phyloP scores from a whole-genome alignment of 1,140 invertebrate genomes.

The Aphelenchoides fujianensis region DNA sequence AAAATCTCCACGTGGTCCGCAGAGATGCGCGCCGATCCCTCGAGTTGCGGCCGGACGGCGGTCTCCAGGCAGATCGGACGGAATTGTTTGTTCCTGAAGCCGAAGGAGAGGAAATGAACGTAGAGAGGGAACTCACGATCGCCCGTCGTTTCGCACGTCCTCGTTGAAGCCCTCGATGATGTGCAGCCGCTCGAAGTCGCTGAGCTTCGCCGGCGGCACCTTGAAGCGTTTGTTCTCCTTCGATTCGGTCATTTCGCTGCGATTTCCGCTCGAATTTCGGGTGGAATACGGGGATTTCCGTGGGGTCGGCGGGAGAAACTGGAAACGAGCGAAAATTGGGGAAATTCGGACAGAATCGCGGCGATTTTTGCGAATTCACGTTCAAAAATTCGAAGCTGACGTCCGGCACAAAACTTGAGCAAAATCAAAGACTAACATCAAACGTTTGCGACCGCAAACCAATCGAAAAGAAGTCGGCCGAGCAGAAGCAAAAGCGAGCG shows the following conservation, averaged over 20 bases:
- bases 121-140: background rate
- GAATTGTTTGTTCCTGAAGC: slow-evolving; percentile 5
- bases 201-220: background rate
- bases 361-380: no score
- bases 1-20: slow-evolving; percentile 9
- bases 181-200: slow-evolving; percentile 14
- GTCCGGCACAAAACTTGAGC: no score
- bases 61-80: slow-evolving; percentile 14
- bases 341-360: no score
- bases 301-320: no score
- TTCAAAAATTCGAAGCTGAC: no score
- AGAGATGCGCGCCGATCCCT: slow-evolving; percentile 6
- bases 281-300: no score
- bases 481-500: no score
- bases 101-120: background rate
- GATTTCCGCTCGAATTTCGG: background rate
- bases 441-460: no score
- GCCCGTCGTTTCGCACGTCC: slow-evolving; percentile 13
- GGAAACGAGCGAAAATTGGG: no score
- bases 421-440: no score
- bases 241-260: slow-evolving; percentile 9
- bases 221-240: slow-evolving; percentile 16
- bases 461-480: no score
- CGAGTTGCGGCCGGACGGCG: slow-evolving; percentile 5
- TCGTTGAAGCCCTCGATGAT: slow-evolving; percentile 19